Base-by-base conservation (phyloP, 2,797 vertebrate genomes). In the Amblyopsis hoosieri region DNA sequence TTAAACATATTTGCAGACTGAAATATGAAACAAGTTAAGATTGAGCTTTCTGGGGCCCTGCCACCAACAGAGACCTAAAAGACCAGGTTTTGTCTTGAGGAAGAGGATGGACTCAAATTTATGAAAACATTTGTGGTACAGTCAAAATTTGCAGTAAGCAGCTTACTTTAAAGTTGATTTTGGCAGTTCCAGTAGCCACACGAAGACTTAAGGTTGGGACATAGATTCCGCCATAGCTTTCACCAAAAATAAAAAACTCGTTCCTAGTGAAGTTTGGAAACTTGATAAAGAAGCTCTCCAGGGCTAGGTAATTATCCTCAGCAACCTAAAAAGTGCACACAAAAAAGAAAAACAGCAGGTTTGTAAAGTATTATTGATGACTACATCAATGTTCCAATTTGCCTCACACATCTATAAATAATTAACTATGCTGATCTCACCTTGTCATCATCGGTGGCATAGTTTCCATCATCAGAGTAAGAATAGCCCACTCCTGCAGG, bases 191-290 rank as follows among this genome's bases (percentile, higher is more conserved):
- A 0, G 78, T 74, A 6, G 81, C 88, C 45, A 94, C 88, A 0
- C 64, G 83, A 51, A 89, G 71, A 69, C 90, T 92, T 47, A 94
- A 89, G 0, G 90, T 93, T 0, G 93, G 93, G 1, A 63, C 88
- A 17, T 94, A 94, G 53, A 94, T 85, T 0, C 93, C 93, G 7
- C 92, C 92, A 1, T 94, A 94, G 75, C 92, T 94, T 82, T 94
- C 92, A 9, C 92, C 93, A 48, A 92, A 90, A 63, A 94, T 89
- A 62, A 88, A 94, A 71, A 94, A 92, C 11, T 93, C 89, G 19
- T 93, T 93, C 55, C 67, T 60, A 19, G 87, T 90, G 75, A 92
- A 93, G 72, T 82, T 88, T 17, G 92, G 91, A 58, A 93, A 94
- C 75, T 93, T 94, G 33, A 9, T 13, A 55, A 93, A 94, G 82